phyloP scores from a whole-genome alignment of 2,888 invertebrate species.

The Brenthis hecate region DNA sequence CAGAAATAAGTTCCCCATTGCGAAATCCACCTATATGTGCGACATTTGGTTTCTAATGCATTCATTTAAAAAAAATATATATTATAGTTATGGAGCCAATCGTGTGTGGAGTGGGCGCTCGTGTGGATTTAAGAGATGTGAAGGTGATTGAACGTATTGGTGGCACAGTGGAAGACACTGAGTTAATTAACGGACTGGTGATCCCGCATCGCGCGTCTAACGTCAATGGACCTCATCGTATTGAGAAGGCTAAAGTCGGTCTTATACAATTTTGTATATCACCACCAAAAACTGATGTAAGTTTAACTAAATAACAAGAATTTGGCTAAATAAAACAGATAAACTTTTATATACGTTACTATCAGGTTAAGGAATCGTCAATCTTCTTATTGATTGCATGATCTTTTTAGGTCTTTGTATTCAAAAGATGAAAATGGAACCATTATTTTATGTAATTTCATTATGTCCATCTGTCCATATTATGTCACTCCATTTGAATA shows the following conservation, averaged over 20 bases:
- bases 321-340: too few species aligned
- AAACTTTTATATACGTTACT: too few species aligned
- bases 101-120: conserved; percentile 80
- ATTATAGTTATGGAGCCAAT: conserved; percentile 76
- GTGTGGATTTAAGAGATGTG: conserved; percentile 96
- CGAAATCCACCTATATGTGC: too few species aligned
- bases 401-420: too few species aligned
- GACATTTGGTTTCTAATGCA: too few species aligned
- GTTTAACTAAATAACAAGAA: conserved; percentile 48
- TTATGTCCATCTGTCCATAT: too few species aligned
- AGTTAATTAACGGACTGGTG: conserved; percentile 96
- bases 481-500: too few species aligned
- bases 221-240: conserved; percentile 93
- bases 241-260: conserved; percentile 99
- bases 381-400: too few species aligned
- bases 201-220: conserved; percentile 95
- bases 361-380: too few species aligned
- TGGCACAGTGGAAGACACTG: conserved; percentile 98
- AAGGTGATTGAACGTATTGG: conserved; percentile 98
- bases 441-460: too few species aligned
- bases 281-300: conserved; percentile 98
- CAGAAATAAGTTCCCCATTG: too few species aligned
- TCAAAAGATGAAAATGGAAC: too few species aligned
- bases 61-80: background rate
- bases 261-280: conserved; percentile 99